Evolutionary conservation across 1,140 invertebrate species (phyloP), one percentile per base, ranked within the genome.

Genomic region (Drosophila rhopaloa): DNA sequence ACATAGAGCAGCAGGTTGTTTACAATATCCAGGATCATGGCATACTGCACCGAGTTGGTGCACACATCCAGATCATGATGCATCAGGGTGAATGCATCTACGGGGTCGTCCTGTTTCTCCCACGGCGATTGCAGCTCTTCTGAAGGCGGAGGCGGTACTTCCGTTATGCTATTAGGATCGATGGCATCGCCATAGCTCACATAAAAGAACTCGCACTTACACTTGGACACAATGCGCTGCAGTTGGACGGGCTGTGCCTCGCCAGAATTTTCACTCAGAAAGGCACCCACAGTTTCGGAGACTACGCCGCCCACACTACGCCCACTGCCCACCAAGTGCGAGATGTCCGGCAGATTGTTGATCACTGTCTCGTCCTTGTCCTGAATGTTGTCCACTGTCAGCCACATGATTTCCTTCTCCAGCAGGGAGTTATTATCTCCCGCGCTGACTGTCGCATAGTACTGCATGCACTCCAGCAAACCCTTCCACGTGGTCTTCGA

Each of bases 121-220:
- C 96, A 96, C 0, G 95, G 95, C 51, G 94, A 95, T 0, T 93
- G 80, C 2, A 93, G 93, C 81, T 96, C 96, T 91, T 96, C 95
- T 6, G 94, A 94, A 1, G 95, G 95, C 0, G 95, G 94, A 19
- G 95, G 94, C 37, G 96, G 94, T 43, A 96, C 94, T 92, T 96
- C 93, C 11, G 94, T 94, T 8, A 95, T 88, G 13, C 93, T 93
- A 53, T 94, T 95, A 0, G 95, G 95, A 92, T 97, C 96, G 14
- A 97, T 93, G 27, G 95, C 95, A 85, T 98, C 97, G 11, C 97
- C 97, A 91, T 99, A 99, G 58, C 97, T 97, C 37, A 97, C 98
- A 92, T 99, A 99, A 92, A 98, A 99, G 93, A 99, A 98, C 93
- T 99, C 98, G 93, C 98, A 99, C 89, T 97, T 97, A 93, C 99